Conservation (phyloP, 2,888 invertebrate genomes). For the Pollenia angustigena region DNA sequence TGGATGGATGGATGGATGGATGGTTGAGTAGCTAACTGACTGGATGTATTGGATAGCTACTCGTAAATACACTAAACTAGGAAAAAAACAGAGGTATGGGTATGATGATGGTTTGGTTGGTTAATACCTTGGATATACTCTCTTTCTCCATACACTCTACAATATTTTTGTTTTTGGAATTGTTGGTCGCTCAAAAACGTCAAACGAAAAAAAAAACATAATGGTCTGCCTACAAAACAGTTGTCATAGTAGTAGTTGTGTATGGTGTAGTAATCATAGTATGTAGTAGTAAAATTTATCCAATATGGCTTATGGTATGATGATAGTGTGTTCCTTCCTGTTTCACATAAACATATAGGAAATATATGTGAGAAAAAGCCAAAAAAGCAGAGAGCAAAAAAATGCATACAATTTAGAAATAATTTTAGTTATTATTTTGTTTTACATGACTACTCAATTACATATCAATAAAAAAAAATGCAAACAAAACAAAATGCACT, state of each 20-base stretch:
- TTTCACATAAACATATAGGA: conserved; percentile 24
- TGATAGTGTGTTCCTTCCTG: conserved; percentile 41
- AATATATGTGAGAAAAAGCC: neutral
- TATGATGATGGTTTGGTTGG: conserved; percentile 34
- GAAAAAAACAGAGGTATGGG: conserved; percentile 12
- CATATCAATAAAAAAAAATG: conserved; percentile 25
- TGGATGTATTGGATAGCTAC: conserved; percentile 55
- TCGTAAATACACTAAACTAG: conserved; percentile 23
- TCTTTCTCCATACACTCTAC: conserved; percentile 25
- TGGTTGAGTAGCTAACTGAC: conserved; percentile 57
- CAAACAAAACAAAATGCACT: conserved; percentile 47
- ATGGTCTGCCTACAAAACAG: conserved; percentile 63
- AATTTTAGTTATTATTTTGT: conserved; percentile 30
- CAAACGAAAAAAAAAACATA: neutral
- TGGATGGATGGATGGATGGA: conserved; percentile 38
- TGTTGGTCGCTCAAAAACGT: conserved; percentile 7
- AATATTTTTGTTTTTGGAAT: conserved; percentile 8
- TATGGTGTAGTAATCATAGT: conserved; percentile 12
- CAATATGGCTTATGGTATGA: conserved; percentile 22
- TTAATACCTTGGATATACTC: conserved; percentile 23
- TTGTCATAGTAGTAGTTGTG: conserved; percentile 29
- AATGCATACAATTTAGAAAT: conserved; percentile 15
- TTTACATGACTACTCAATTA: conserved; percentile 24
- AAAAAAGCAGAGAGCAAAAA: neutral
- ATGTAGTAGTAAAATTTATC: conserved; percentile 43